phyloP scores from a whole-genome alignment of 2,797 vertebrate genomes.

The Silurus aristotelis region DNA sequence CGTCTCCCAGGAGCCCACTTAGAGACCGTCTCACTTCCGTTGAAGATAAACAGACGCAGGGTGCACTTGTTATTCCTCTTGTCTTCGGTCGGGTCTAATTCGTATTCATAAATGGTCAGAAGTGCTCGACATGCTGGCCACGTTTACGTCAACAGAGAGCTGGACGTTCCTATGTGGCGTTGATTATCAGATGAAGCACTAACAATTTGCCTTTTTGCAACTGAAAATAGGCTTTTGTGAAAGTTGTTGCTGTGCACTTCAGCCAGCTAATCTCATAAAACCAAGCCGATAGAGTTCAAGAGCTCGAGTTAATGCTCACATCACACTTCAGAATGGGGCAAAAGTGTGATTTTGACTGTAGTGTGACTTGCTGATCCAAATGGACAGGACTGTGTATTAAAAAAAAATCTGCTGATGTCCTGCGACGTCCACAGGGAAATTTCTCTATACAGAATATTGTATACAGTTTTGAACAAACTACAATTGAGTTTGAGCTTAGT shows the following conservation, averaged over 20 bases:
- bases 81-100: constrained; percentile 72
- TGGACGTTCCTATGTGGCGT: constrained; percentile 66
- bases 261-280: neutral
- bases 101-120: constrained; percentile 63
- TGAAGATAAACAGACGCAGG: constrained; percentile 62
- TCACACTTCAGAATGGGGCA: neutral
- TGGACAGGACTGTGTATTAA: neutral
- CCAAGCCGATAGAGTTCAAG: neutral
- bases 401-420: neutral
- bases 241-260: neutral
- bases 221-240: neutral
- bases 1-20: constrained; percentile 67
- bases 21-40: constrained; percentile 63
- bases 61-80: constrained; percentile 65
- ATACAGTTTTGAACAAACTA: no score
- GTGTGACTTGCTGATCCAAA: neutral
- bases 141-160: constrained; percentile 60
- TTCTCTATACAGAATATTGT: neutral
- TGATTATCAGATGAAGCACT: constrained; percentile 39
- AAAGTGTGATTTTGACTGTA: neutral
- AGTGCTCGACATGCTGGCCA: constrained; percentile 57
- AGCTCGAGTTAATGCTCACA: neutral
- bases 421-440: neutral
- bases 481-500: no score
- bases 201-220: neutral